Percentiles rank a stretch among this genome's conserved stretches.
phyloP scores from a whole-genome alignment of 2,113 vertebrate genomes.

The Coturnix japonica region DNA sequence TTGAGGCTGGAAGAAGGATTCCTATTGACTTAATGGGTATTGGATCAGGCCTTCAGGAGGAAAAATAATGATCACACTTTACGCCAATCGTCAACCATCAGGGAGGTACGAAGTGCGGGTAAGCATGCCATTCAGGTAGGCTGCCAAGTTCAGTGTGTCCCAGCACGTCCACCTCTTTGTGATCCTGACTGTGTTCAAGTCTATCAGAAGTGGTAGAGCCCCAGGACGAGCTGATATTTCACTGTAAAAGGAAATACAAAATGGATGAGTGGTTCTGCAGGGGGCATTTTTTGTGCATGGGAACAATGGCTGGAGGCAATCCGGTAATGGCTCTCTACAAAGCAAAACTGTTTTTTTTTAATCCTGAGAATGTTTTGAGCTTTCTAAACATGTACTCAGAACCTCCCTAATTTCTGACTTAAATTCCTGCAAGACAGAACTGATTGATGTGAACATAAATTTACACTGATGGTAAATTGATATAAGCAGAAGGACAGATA shows the following conservation, averaged over 20 bases:
- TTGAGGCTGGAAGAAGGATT: neutral
- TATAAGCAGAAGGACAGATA: neutral
- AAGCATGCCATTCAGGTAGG: neutral
- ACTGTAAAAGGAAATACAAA: conserved; percentile 21
- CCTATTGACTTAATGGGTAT: neutral
- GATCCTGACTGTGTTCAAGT: neutral
- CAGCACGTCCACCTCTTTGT: conserved; percentile 4
- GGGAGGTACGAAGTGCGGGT: neutral
- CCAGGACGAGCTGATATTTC: conserved; percentile 23
- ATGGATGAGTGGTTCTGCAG: neutral
- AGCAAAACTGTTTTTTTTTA: neutral
- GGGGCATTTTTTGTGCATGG: neutral
- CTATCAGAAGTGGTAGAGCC: conserved; percentile 42
- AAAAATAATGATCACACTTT: neutral
- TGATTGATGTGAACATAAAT: neutral
- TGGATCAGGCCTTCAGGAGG: neutral
- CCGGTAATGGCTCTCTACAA: neutral
- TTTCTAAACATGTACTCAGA: neutral
- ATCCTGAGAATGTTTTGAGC: neutral
- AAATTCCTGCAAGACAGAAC: neutral
- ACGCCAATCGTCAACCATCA: neutral
- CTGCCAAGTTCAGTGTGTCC: conserved; percentile 48
- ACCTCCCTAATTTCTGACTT: neutral
- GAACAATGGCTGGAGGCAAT: neutral
- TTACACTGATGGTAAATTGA: neutral